A percentile compares a stretch with the other conserved stretches of the same genome.
These are phyloP conservation scores for Pseudomyrmex cubaensis DNA, from an alignment of 1,140 invertebrate species.

Conservation along the genomic window DNA sequence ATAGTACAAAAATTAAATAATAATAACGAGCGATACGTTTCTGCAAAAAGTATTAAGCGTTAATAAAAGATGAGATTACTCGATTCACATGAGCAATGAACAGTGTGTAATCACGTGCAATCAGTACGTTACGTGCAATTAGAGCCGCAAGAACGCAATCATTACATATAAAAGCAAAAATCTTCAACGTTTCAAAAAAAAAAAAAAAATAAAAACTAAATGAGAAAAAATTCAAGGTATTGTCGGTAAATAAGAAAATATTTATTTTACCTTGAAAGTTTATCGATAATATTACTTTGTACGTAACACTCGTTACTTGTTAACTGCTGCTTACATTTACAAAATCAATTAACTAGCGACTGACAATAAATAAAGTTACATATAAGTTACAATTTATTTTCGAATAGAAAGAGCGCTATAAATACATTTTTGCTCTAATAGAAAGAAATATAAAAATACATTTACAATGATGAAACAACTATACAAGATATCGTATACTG, in stretches of 20 bases:
- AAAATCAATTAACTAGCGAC: constrained; percentile 2
- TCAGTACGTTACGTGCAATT: not conserved
- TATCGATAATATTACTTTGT: not conserved
- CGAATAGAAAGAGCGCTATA: not conserved
- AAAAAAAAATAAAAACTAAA: no score
- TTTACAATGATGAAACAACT: no score
- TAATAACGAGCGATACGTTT: not conserved
- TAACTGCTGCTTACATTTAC: constrained; percentile 8
- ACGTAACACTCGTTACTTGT: not conserved
- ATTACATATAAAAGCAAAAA: not conserved
- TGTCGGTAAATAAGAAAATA: not conserved
- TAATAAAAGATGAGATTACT: not conserved
- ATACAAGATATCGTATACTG: not conserved
- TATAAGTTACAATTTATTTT: not conserved
- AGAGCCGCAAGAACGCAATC: not conserved
- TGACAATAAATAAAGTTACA: not conserved
- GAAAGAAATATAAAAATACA: not conserved
- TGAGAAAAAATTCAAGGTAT: not conserved
- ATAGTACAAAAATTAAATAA: not conserved
- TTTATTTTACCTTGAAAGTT: not conserved
- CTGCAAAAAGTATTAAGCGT: not conserved
- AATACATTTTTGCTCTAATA: not conserved
- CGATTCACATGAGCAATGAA: not conserved
- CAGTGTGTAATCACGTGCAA: constrained; percentile 21
- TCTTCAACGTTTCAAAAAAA: not conserved